These are phyloP conservation scores for Acropternis orthonyx DNA, from an alignment of 2,797 vertebrate species.

Conservation along the genomic window DNA sequence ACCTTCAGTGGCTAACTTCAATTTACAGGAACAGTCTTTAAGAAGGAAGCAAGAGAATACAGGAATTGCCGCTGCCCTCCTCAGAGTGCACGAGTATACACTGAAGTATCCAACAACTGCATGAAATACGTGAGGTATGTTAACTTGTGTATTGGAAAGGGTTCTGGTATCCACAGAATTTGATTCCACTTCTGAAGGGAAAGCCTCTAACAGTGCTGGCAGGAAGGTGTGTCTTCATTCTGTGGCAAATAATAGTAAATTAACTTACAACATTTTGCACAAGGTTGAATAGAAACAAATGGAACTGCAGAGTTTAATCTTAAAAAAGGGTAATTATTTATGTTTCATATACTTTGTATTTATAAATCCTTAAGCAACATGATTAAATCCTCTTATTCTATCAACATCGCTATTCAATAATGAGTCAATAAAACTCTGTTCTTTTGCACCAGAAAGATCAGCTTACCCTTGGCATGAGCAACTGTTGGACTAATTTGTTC, in stretches of 20 bases:
- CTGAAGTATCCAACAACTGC: not conserved
- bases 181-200: not conserved
- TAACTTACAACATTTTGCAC: not conserved
- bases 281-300: not conserved
- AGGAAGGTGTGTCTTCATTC: not conserved
- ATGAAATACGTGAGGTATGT: not conserved
- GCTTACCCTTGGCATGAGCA: not conserved
- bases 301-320: not conserved
- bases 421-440: not conserved
- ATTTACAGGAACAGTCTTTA: not conserved
- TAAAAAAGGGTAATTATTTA: not conserved
- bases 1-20: not conserved
- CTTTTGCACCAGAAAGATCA: not conserved
- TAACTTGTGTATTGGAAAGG: not conserved
- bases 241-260: not conserved
- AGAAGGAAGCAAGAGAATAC: not conserved
- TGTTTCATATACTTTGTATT: not conserved
- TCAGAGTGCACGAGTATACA: not conserved
- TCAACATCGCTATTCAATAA: not conserved
- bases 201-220: not conserved
- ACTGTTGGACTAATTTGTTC: not conserved
- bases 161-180: not conserved
- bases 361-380: not conserved
- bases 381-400: not conserved
- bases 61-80: not conserved